Percentiles rank a stretch among this genome's conserved stretches.
phyloP scores from a whole-genome alignment of 1,140 invertebrate genomes.

The Stegodyphus dumicola region DNA sequence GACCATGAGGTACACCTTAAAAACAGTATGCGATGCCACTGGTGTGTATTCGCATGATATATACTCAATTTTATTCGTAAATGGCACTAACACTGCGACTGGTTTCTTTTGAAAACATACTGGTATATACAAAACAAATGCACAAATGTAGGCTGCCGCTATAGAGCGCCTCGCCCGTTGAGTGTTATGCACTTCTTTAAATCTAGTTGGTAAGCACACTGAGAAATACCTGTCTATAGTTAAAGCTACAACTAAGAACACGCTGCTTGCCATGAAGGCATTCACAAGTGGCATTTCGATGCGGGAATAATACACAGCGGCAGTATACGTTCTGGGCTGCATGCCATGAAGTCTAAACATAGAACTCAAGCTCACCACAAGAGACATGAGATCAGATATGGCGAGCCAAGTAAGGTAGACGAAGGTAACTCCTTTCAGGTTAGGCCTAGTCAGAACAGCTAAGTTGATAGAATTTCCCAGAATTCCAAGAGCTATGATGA shows the following conservation, averaged over 20 bases:
- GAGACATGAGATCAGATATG: too few relatives aligned
- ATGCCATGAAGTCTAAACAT: too few relatives aligned
- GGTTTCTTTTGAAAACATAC: conserved; percentile 46
- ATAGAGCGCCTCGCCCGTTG: conserved; percentile 66
- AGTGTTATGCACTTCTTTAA: conserved; percentile 67
- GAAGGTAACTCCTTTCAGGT: conserved; percentile 81
- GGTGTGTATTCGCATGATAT: conserved; percentile 62
- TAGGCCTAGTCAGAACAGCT: conserved; percentile 73
- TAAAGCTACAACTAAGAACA: conserved; percentile 69
- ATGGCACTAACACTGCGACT: conserved; percentile 41
- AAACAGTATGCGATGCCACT: conserved; percentile 21
- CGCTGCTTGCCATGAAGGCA: conserved; percentile 65
- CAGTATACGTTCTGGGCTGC: too few relatives aligned
- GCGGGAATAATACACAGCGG: conserved; percentile 71
- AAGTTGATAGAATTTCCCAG: too few relatives aligned
- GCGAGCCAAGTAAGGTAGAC: conserved; percentile 77
- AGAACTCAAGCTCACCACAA: too few relatives aligned
- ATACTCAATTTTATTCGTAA: not conserved
- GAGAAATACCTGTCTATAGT: conserved; percentile 69
- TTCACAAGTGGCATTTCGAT: conserved; percentile 80
- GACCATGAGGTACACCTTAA: conserved; percentile 64
- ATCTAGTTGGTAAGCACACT: conserved; percentile 67
- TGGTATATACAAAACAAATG: conserved; percentile 67
- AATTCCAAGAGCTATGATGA: too few relatives aligned
- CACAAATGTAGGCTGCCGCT: conserved; percentile 65